phyloP scores from a whole-genome alignment of 2,113 vertebrate species.

The Silurus asotus region DNA sequence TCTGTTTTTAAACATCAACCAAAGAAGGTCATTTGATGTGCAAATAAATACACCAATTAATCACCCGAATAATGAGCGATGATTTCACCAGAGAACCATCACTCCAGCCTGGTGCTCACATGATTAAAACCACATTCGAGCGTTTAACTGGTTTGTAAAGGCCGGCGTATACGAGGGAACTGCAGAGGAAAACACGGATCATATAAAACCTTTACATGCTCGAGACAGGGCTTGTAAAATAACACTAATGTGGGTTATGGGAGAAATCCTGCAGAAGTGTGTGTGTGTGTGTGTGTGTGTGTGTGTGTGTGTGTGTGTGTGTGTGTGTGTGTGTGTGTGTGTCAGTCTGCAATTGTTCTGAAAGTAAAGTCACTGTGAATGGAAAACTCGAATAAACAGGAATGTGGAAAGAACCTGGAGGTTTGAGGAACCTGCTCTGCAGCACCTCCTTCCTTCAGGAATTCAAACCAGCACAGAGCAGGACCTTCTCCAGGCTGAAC shows the following conservation, averaged over 20 bases:
- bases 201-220: neutral
- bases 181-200: neutral
- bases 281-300: neutral
- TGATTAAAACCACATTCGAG: conserved; percentile 1
- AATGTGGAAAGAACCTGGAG: neutral
- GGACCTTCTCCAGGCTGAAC: neutral
- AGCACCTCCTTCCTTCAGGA: neutral
- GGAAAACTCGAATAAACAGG: neutral
- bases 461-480: neutral
- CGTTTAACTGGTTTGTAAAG: neutral
- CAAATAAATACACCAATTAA: neutral
- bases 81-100: neutral
- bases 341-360: neutral
- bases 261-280: neutral
- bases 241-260: neutral
- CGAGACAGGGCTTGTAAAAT: neutral
- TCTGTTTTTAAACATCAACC: neutral
- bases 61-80: neutral
- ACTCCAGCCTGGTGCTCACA: neutral
- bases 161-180: neutral
- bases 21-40: neutral
- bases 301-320: neutral
- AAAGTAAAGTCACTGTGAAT: neutral
- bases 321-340: neutral
- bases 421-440: neutral